A percentile compares a stretch with the other conserved stretches of the same genome.
Conservation (phyloP, 23 tunicate species). For the Clavelina lepadiformis region DNA sequence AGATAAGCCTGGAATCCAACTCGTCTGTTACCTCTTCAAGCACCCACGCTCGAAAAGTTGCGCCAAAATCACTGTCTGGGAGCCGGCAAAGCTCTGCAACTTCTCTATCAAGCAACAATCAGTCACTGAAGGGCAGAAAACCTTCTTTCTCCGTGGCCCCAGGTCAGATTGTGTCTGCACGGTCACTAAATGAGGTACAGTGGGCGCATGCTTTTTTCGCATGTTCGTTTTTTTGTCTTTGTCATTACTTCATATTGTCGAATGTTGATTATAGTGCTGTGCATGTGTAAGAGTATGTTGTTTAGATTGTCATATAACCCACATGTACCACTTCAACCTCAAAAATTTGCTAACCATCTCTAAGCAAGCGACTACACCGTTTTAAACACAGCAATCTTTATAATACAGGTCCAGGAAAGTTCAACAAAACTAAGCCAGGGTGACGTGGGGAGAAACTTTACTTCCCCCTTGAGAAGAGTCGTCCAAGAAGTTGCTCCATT, state of each 20-base stretch:
- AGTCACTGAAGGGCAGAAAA: neutral
- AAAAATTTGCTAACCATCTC: neutral
- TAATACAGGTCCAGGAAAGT: constrained; percentile 14
- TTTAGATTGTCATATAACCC: neutral
- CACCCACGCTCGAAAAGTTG: neutral
- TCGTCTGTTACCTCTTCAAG: constrained; percentile 16
- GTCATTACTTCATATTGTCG: no score
- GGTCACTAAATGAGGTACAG: constrained; percentile 26
- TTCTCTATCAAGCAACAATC: neutral
- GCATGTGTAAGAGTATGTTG: neutral
- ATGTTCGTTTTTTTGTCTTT: no score
- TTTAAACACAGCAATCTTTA: neutral
- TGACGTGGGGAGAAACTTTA: constrained; percentile 8
- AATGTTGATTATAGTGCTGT: no score
- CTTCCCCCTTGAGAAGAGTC: constrained; percentile 31
- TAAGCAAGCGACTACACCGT: no score
- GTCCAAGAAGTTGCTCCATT: constrained; percentile 72
- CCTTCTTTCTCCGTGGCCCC: neutral
- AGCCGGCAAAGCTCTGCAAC: constrained; percentile 7
- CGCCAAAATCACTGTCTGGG: constrained; percentile 3
- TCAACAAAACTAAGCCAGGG: constrained; percentile 17
- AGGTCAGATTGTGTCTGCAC: constrained; percentile 29
- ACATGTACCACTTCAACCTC: no score
- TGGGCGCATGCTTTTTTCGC: no score
- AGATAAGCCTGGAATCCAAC: constrained; percentile 36